Base-by-base conservation (phyloP, 2,797 vertebrate genomes). In the Poecilia velifera region DNA sequence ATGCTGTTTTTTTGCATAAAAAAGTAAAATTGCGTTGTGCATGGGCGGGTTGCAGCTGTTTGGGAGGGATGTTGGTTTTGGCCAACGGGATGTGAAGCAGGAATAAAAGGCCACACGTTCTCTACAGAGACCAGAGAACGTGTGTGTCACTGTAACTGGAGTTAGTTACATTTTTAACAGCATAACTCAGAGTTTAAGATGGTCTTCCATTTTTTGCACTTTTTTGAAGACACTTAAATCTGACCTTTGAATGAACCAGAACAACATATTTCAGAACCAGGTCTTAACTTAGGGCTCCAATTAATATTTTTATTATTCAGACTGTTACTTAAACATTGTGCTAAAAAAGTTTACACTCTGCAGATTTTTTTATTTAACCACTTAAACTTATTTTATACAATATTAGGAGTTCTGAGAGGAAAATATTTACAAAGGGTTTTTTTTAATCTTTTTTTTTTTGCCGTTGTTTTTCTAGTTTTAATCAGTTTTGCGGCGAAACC, bases 1-100 rank as follows among this genome's bases (percentile, higher is more conserved):
- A 39, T 45, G 6, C 55, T n/a, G 7, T 10, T 55, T 55, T 59
- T 31, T 31, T 59, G 72, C 66, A 72, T 49, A n/a, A 73, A 73
- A 80, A 77, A 74, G 57, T 76, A 45, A 73, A 55, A 41, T 53
- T 2, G 53, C 16, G 1, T 36, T 51, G 45, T 55, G 59, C 71
- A 45, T 34, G 57, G 76, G 64, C 31, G 75, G 51, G 22, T 76
- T 51, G 78, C 72, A 71, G 86, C 25, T 82, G 64, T 80, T 86
- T 78, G 77, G 77, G 86, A 86, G 83, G 81, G 77, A 74, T 72
- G 78, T 87, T 88, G 66, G 86, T 82, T 88, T 91, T 90, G 84
- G 86, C 84, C 41, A 2, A 49, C 1, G 4, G 62, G 57, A 74
- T 73, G 74, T 86, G 77, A 84, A 83, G 86, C 89, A 87, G 82